Percentiles rank a stretch among this genome's conserved stretches.
Evolutionary conservation across 2,113 vertebrate species (phyloP).

Genomic region (Takifugu flavidus): DNA sequence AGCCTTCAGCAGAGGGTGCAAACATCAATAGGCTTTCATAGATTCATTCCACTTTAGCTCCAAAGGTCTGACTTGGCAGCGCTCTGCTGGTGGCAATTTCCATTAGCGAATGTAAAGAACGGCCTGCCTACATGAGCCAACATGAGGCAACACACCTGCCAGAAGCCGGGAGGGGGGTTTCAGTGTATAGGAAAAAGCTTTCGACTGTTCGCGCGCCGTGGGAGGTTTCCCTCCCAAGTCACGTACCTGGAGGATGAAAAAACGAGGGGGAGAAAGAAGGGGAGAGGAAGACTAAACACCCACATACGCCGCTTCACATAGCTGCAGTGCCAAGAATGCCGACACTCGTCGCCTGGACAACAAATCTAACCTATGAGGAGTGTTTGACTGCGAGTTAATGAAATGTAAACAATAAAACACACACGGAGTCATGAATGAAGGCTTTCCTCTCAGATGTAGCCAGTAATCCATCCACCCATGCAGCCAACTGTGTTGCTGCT

Average conservation of each 20-base stretch:
- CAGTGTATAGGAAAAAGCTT: not conserved
- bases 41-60: too few species aligned
- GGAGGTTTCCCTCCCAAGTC: conserved; percentile 15
- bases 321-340: conserved; percentile 58
- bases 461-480: conserved; percentile 19
- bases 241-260: conserved; percentile 41
- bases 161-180: conserved; percentile 14
- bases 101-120: conserved; percentile 15
- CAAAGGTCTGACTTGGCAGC: too few species aligned
- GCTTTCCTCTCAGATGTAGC: conserved; percentile 27
- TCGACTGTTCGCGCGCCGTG: not conserved
- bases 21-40: too few species aligned
- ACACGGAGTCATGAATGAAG: not conserved
- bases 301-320: conserved; percentile 53
- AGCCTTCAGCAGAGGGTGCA: too few species aligned
- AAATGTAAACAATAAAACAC: conserved; percentile 47
- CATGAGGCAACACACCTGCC: conserved; percentile 17
- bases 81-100: conserved; percentile 14
- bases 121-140: conserved; percentile 19
- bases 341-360: conserved; percentile 39
- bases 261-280: conserved; percentile 3
- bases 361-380: conserved; percentile 40
- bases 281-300: conserved; percentile 46
- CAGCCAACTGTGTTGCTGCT: conserved; percentile 21
- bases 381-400: conserved; percentile 44